Conservation (phyloP, 2,888 invertebrate species). For the Tyria jacobaeae region DNA sequence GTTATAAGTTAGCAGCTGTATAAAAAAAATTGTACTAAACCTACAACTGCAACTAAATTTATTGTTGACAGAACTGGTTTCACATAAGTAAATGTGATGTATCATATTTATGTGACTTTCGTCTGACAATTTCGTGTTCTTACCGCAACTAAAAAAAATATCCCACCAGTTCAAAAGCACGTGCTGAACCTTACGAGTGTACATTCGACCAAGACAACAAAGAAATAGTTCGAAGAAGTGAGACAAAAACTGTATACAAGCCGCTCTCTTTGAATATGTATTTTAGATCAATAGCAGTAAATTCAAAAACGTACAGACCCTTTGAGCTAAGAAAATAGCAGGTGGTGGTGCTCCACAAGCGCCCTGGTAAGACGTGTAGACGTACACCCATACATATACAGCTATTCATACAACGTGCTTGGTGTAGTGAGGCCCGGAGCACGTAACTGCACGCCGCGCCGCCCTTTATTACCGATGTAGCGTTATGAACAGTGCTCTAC, state of each 20-base stretch:
- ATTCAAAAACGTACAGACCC: constrained; percentile 51
- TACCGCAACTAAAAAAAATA: constrained; percentile 35
- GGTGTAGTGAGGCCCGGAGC: constrained; percentile 52
- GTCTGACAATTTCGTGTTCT: constrained; percentile 6
- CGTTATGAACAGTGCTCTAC: constrained; percentile 62
- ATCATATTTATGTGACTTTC: constrained; percentile 19
- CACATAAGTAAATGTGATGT: neutral
- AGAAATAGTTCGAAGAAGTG: constrained; percentile 64
- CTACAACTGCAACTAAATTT: too few species aligned
- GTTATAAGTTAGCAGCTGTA: too few species aligned
- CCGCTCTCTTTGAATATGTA: constrained; percentile 54
- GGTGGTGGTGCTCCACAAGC: constrained; percentile 45
- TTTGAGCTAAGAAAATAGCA: constrained; percentile 45
- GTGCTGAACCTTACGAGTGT: constrained; percentile 59
- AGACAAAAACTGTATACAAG: constrained; percentile 61
- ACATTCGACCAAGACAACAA: constrained; percentile 59
- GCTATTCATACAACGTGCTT: constrained; percentile 41
- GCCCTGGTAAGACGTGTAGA: constrained; percentile 23
- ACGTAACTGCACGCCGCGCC: constrained; percentile 64
- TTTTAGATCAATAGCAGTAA: constrained; percentile 62
- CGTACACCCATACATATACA: constrained; percentile 45
- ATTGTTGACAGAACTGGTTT: neutral
- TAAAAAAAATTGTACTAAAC: too few species aligned
- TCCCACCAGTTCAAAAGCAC: constrained; percentile 63
- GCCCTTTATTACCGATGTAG: constrained; percentile 66